Conservation (phyloP, 2,888 invertebrate genomes). For the Taphrorychus bicolor region DNA sequence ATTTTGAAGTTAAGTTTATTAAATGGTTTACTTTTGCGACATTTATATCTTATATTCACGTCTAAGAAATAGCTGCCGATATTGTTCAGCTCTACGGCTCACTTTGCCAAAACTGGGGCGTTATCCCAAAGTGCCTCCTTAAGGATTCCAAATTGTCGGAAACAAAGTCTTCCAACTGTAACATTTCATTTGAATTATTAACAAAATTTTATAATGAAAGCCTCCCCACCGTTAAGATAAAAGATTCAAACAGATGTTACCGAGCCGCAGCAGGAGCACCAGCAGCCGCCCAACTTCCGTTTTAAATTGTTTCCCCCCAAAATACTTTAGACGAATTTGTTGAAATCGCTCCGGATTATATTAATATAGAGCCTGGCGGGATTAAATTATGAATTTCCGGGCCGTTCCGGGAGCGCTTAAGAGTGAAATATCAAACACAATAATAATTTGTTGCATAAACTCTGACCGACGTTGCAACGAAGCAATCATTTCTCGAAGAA, state of each 20-base stretch:
- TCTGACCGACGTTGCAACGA: no score
- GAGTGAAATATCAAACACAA: background rate
- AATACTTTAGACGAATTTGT: conserved; percentile 22
- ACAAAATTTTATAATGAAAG: conserved; percentile 39
- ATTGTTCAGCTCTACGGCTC: no score
- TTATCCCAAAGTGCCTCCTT: conserved; percentile 12
- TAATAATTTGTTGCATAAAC: background rate
- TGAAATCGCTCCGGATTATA: conserved; percentile 21
- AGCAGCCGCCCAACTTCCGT: conserved; percentile 24
- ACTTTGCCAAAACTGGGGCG: no score
- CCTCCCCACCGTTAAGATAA: conserved; percentile 30
- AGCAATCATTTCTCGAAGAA: background rate
- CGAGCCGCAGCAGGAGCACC: conserved; percentile 16
- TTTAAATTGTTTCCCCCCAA: conserved; percentile 33
- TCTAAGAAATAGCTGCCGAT: no score
- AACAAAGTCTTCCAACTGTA: conserved; percentile 17
- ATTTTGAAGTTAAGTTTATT: no score
- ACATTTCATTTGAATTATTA: conserved; percentile 38
- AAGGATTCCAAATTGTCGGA: conserved; percentile 26
- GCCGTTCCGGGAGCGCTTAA: background rate
- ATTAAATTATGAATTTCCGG: conserved; percentile 4
- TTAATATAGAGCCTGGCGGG: conserved; percentile 11
- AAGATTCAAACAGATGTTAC: conserved; percentile 40
- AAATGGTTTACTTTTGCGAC: no score
- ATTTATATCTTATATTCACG: no score